Percentiles rank a stretch among this genome's conserved stretches.
Evolutionary conservation across 2,888 invertebrate species (phyloP).

Genomic region (Pheosia tremula): DNA sequence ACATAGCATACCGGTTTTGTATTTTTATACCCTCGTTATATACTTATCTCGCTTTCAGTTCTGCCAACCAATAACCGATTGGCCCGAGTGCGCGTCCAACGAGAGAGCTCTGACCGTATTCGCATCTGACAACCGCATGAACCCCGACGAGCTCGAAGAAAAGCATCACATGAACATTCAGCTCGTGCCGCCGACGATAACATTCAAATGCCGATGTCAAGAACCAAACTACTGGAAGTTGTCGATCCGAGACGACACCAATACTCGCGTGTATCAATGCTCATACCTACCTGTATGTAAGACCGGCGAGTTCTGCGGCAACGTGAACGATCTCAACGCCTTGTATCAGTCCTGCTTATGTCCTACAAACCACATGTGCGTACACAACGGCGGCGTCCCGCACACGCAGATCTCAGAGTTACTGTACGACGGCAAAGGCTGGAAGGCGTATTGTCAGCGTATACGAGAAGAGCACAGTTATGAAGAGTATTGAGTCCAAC

Average conservation of each 20-base stretch:
- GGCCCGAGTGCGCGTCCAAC: constrained; percentile 63
- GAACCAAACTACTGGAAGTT: constrained; percentile 81
- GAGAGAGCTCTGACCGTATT: constrained; percentile 68
- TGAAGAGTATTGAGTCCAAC: constrained; percentile 56
- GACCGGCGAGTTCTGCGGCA: constrained; percentile 85
- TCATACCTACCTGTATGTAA: constrained; percentile 79
- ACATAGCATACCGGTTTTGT: background rate
- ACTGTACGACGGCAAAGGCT: constrained; percentile 83
- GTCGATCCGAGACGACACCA: constrained; percentile 45
- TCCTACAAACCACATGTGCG: constrained; percentile 84
- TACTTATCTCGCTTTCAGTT: constrained; percentile 66
- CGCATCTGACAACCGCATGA: constrained; percentile 56
- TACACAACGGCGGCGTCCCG: constrained; percentile 76
- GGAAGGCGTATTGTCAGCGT: constrained; percentile 82
- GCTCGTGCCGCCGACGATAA: constrained; percentile 70
- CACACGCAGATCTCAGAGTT: constrained; percentile 78
- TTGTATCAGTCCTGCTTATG: constrained; percentile 87
- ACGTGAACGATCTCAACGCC: constrained; percentile 84
- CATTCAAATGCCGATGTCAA: constrained; percentile 79
- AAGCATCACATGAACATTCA: constrained; percentile 69
- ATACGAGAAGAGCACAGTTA: constrained; percentile 57
- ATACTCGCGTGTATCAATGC: constrained; percentile 67
- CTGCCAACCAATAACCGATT: constrained; percentile 69
- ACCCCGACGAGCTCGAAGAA: constrained; percentile 70
- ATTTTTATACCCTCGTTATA: background rate